A percentile compares a stretch with the other conserved stretches of the same genome.
phyloP scores from a whole-genome alignment of 2,797 vertebrate species.

The Luscinia megarhynchos region DNA sequence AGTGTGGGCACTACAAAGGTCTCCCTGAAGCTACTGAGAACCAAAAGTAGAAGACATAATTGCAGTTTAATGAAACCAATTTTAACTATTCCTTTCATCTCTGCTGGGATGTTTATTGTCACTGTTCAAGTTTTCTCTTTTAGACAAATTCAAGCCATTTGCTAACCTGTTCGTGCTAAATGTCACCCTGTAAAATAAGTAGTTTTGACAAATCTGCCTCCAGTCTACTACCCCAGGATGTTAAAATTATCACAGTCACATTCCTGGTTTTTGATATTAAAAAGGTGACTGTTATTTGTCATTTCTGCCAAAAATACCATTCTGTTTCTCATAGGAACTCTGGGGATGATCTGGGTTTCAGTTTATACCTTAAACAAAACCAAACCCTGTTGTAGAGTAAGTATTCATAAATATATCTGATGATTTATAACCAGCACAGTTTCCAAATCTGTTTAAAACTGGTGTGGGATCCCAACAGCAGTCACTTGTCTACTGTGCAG shows the following conservation, averaged over 20 bases:
- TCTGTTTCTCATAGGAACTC: background rate
- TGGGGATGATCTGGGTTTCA: background rate
- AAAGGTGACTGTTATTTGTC: conserved; percentile 35
- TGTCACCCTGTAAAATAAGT: conserved; percentile 63
- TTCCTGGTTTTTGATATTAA: conserved; percentile 28
- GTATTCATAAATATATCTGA: background rate
- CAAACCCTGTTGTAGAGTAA: background rate
- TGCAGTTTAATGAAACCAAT: conserved; percentile 76
- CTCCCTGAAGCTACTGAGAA: conserved; percentile 58
- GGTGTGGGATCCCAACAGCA: background rate
- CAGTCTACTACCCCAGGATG: background rate
- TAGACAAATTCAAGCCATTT: conserved; percentile 64
- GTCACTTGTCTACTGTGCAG: background rate
- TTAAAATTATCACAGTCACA: conserved; percentile 48
- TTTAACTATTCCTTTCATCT: conserved; percentile 71
- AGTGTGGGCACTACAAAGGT: conserved; percentile 20
- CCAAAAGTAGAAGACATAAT: conserved; percentile 72
- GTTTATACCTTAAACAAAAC: background rate
- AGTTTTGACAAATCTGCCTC: conserved; percentile 2
- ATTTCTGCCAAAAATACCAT: conserved; percentile 8
- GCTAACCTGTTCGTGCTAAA: conserved; percentile 73
- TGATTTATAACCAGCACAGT: background rate
- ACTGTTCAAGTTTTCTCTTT: conserved; percentile 66
- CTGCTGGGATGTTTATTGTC: conserved; percentile 74
- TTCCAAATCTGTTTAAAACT: background rate